phyloP scores from a whole-genome alignment of 2,797 vertebrate genomes.

The Siniperca scherzeri region DNA sequence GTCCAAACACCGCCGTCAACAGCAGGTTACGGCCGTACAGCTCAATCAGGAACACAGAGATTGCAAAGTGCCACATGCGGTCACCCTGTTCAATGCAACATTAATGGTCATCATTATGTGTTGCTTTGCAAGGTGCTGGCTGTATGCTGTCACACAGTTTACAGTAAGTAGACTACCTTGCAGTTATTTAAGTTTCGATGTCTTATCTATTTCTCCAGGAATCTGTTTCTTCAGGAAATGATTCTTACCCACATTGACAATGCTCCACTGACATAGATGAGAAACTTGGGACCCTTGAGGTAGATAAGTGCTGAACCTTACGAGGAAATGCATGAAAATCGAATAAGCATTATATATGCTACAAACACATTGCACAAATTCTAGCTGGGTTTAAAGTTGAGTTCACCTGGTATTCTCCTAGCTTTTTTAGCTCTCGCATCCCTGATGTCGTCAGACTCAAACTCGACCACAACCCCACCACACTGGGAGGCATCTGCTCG shows the following conservation, averaged over 20 bases:
- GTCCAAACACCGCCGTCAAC: slow-evolving; percentile 84
- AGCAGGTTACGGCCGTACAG: slow-evolving; percentile 84
- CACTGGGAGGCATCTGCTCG: slow-evolving; percentile 77
- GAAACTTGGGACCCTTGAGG: slow-evolving; percentile 86
- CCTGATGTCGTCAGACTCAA: slow-evolving; percentile 78
- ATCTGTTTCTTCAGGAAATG: slow-evolving; percentile 52
- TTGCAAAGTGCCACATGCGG: slow-evolving; percentile 89
- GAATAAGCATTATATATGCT: slow-evolving; percentile 31
- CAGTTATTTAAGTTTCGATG: slow-evolving; percentile 29
- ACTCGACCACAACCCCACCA: slow-evolving; percentile 80
- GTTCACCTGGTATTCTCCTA: slow-evolving; percentile 81
- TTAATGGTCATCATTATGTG: slow-evolving; percentile 12
- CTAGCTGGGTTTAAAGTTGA: slow-evolving; percentile 13
- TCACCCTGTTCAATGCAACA: slow-evolving; percentile 81
- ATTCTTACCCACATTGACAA: slow-evolving; percentile 89
- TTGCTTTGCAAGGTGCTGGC: not conserved
- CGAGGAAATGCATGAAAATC: slow-evolving; percentile 41
- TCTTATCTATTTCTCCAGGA: slow-evolving; percentile 46
- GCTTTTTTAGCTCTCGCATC: slow-evolving; percentile 69
- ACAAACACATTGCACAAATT: slow-evolving; percentile 14
- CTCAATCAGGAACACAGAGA: slow-evolving; percentile 88
- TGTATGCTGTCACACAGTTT: slow-evolving; percentile 22
- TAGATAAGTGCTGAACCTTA: slow-evolving; percentile 84
- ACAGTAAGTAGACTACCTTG: slow-evolving; percentile 37
- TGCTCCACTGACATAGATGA: slow-evolving; percentile 86